Evolutionary conservation across 1,140 invertebrate species (phyloP).

Genomic region (Drosophila repletoides): DNA sequence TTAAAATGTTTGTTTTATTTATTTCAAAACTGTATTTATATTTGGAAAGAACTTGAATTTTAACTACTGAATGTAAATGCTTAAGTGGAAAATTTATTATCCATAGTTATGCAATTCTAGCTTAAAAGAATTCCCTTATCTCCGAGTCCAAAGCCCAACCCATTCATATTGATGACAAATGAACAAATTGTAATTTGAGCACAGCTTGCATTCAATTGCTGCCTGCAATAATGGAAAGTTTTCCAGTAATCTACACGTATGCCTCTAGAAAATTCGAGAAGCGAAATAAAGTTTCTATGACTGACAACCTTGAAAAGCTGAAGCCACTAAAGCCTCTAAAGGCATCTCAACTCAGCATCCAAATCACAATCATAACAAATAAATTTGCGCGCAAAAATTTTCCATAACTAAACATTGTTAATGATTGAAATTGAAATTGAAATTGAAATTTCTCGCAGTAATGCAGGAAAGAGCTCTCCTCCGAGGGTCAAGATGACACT

Average conservation of each 20-base stretch:
- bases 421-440: slow-evolving; percentile 35
- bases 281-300: slow-evolving; percentile 20
- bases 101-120: slow-evolving; percentile 8
- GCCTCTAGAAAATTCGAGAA: slow-evolving; percentile 45
- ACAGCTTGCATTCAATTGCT: slow-evolving; percentile 52
- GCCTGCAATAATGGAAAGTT: slow-evolving; percentile 62
- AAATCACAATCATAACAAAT: slow-evolving; percentile 22
- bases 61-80: not conserved
- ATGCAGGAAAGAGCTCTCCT: not conserved
- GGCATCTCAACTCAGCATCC: not conserved
- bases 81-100: slow-evolving; percentile 10
- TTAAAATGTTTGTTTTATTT: too few relatives aligned
- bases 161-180: slow-evolving; percentile 44
- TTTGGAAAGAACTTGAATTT: not conserved
- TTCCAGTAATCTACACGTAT: slow-evolving; percentile 11
- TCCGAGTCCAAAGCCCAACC: slow-evolving; percentile 3
- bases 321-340: not conserved
- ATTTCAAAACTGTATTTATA: too few relatives aligned
- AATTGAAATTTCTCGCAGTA: too few relatives aligned
- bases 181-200: slow-evolving; percentile 62
- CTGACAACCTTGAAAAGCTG: slow-evolving; percentile 26
- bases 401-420: slow-evolving; percentile 14
- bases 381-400: slow-evolving; percentile 38
- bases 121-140: not conserved
- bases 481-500: not conserved